Percentiles rank a stretch among this genome's conserved stretches.
Conservation (phyloP, 1,140 invertebrate species). For the Pantala flavescens region DNA sequence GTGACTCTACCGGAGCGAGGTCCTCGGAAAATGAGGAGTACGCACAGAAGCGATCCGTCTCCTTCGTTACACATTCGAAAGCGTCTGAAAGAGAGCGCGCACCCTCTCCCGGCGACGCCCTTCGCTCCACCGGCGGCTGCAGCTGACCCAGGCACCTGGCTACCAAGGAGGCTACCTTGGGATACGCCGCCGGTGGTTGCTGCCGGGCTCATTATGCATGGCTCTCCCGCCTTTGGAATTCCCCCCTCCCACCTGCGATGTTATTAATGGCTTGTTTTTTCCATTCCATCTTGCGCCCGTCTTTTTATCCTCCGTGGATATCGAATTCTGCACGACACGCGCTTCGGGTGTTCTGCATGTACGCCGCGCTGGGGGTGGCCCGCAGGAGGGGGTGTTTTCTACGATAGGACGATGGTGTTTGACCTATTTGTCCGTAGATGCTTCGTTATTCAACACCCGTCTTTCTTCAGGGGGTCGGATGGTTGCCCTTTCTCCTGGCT, state of each 20-base stretch:
- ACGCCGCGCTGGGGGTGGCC: background rate
- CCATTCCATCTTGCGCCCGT: background rate
- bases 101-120: background rate
- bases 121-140: background rate
- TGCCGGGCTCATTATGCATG: background rate
- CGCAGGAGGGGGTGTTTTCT: background rate
- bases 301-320: background rate
- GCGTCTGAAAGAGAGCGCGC: background rate
- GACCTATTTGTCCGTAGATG: background rate
- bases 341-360: too few relatives aligned
- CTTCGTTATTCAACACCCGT: background rate
- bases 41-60: too few relatives aligned
- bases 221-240: background rate
- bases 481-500: background rate
- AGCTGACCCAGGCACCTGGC: background rate
- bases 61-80: background rate
- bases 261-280: conserved; percentile 11
- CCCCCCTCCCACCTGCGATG: background rate
- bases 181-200: background rate
- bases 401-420: background rate
- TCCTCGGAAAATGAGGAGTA: too few relatives aligned
- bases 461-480: background rate
- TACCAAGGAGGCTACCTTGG: background rate
- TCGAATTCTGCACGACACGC: too few relatives aligned
- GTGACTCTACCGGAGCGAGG: too few relatives aligned